These are phyloP conservation scores for Lysandra bellargus DNA, from an alignment of 2,888 invertebrate species.

Conservation along the genomic window DNA sequence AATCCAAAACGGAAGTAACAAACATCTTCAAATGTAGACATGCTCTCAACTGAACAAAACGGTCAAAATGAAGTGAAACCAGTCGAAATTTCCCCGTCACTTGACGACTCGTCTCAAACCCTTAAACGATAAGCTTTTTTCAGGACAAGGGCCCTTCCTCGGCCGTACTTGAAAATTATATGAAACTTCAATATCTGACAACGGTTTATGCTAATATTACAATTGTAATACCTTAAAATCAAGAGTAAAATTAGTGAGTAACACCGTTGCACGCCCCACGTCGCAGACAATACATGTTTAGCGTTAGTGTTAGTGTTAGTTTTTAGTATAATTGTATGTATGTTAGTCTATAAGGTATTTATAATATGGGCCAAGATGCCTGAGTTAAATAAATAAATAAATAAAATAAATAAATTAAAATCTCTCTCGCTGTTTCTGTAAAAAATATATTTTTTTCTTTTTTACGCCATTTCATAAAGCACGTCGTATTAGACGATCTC, in stretches of 20 bases:
- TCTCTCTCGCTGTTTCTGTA: no score
- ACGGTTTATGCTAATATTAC: conserved; percentile 10
- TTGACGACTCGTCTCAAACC: neutral
- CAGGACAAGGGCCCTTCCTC: conserved; percentile 14
- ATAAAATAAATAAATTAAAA: neutral
- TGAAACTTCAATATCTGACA: conserved; percentile 12
- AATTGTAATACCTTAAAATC: neutral
- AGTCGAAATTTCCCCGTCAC: conserved; percentile 4
- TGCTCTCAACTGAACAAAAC: neutral
- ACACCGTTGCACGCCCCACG: neutral
- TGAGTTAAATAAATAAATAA: no score
- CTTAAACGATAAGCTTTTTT: conserved; percentile 19
- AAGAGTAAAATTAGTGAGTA: neutral
- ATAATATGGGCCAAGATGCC: no score
- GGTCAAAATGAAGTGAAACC: neutral
- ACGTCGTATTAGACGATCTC: no score
- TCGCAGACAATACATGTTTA: no score
- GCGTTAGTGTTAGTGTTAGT: no score
- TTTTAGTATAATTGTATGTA: no score
- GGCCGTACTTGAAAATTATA: conserved; percentile 1
- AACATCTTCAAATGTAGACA: neutral
- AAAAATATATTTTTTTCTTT: no score
- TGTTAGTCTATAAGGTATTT: no score
- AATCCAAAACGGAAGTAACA: neutral
- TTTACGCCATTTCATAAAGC: no score